Conservation (phyloP, 1,140 invertebrate species). For the Solen grandis region DNA sequence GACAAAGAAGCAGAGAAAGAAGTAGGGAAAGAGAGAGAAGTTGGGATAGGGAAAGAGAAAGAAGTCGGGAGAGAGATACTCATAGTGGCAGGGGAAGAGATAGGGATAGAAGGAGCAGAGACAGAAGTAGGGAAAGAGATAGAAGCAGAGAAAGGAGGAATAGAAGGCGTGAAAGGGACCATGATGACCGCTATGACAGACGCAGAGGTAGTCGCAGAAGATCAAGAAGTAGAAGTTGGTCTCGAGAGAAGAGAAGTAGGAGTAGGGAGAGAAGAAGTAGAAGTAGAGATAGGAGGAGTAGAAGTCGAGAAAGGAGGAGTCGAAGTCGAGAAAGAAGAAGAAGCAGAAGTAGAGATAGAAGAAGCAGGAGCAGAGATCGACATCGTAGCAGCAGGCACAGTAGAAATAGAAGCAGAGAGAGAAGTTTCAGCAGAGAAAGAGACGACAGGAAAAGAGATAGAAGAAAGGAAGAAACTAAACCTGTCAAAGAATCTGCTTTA, state of each 20-base stretch:
- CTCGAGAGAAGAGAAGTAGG: constrained; percentile 40
- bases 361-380: constrained; percentile 25
- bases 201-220: constrained; percentile 39
- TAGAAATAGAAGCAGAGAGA: constrained; percentile 10
- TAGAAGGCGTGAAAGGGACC: constrained; percentile 25
- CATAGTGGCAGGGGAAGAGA: constrained; percentile 47
- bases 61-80: constrained; percentile 43
- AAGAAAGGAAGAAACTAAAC: constrained; percentile 52
- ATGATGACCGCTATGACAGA: constrained; percentile 46
- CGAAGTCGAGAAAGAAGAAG: constrained; percentile 15
- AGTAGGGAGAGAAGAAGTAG: constrained; percentile 44
- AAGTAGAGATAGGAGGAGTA: constrained; percentile 42
- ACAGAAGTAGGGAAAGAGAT: constrained; percentile 25
- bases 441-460: constrained; percentile 13
- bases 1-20: constrained; percentile 42
- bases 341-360: neutral
- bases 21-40: constrained; percentile 59
- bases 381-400: constrained; percentile 16
- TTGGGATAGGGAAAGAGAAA: constrained; percentile 26
- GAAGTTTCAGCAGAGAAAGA: constrained; percentile 44
- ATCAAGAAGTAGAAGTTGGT: constrained; percentile 36
- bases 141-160: constrained; percentile 32
- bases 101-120: constrained; percentile 28
- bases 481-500: constrained; percentile 48
- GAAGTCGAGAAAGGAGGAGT: constrained; percentile 34